A percentile compares a stretch with the other conserved stretches of the same genome.
Conservation (phyloP, 30 jellyfish, hydroid and myxozoan genomes). For the Phacellophora camtschatica region DNA sequence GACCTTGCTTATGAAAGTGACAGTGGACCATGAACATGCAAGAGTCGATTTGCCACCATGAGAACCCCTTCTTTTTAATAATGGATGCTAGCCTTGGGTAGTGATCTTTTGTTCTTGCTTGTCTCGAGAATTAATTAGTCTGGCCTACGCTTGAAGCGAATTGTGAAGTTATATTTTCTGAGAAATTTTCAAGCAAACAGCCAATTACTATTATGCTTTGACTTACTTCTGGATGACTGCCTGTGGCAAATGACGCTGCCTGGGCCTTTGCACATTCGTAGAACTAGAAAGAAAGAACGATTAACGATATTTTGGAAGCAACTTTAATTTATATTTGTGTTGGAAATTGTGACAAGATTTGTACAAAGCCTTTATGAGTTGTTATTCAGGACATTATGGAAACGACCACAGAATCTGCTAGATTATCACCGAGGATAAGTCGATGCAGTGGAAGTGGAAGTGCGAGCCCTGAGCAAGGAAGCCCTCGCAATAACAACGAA, state of each 20-base stretch:
- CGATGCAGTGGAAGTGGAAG: constrained; percentile 70
- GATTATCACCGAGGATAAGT: constrained; percentile 53
- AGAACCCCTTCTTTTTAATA: constrained; percentile 40
- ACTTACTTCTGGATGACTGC: not conserved
- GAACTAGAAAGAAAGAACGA: too few relatives aligned
- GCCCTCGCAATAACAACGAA: constrained; percentile 78
- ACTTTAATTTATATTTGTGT: too few relatives aligned
- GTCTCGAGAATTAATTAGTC: not conserved
- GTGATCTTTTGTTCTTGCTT: constrained; percentile 28
- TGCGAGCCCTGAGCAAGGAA: constrained; percentile 84
- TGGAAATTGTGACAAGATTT: too few relatives aligned
- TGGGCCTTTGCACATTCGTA: too few relatives aligned
- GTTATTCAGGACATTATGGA: too few relatives aligned
- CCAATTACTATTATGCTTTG: too few relatives aligned
- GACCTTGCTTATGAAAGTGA: constrained; percentile 74
- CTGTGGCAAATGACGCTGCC: constrained; percentile 51
- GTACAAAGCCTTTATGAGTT: too few relatives aligned
- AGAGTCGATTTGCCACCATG: constrained; percentile 70
- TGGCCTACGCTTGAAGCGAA: not conserved
- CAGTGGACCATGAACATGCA: constrained; percentile 67
- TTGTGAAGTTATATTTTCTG: too few relatives aligned
- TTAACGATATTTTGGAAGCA: too few relatives aligned
- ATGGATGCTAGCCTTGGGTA: constrained; percentile 32
- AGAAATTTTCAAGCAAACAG: too few relatives aligned
- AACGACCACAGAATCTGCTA: constrained; percentile 55